Evolutionary conservation across 1,140 invertebrate genomes (phyloP).

Genomic region (Phortica variegata): DNA sequence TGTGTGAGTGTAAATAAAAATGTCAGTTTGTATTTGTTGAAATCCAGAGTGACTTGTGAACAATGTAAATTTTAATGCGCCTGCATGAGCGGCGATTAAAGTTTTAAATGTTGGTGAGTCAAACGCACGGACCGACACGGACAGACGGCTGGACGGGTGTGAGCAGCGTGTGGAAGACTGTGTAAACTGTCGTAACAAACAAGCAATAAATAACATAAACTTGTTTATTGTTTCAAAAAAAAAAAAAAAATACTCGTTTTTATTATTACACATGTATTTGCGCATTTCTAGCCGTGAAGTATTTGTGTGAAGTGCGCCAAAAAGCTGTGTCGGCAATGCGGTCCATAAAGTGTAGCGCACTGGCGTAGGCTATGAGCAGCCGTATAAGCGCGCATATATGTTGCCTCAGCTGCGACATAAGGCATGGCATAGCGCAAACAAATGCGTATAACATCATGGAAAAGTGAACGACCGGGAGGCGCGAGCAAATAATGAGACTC

Average conservation of each 20-base stretch:
- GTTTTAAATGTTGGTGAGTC: too few species aligned
- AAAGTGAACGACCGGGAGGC: slow-evolving; percentile 63
- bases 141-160: too few species aligned
- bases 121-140: too few species aligned
- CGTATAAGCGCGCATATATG: slow-evolving; percentile 35
- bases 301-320: slow-evolving; percentile 29
- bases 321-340: slow-evolving; percentile 48
- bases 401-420: slow-evolving; percentile 40
- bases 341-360: slow-evolving; percentile 40
- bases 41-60: slow-evolving; percentile 35
- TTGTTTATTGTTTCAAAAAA: not conserved
- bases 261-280: not conserved
- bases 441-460: slow-evolving; percentile 67
- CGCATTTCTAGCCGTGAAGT: slow-evolving; percentile 14
- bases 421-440: slow-evolving; percentile 63
- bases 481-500: slow-evolving; percentile 64
- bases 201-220: not conserved
- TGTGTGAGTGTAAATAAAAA: slow-evolving; percentile 34
- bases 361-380: slow-evolving; percentile 35
- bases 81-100: too few species aligned
- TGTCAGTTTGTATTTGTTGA: slow-evolving; percentile 34
- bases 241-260: too few species aligned
- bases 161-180: too few species aligned
- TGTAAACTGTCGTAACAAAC: too few species aligned
- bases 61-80: slow-evolving; percentile 1